Evolutionary conservation across 2,888 invertebrate species (phyloP).

Genomic region (Bombylius major): DNA sequence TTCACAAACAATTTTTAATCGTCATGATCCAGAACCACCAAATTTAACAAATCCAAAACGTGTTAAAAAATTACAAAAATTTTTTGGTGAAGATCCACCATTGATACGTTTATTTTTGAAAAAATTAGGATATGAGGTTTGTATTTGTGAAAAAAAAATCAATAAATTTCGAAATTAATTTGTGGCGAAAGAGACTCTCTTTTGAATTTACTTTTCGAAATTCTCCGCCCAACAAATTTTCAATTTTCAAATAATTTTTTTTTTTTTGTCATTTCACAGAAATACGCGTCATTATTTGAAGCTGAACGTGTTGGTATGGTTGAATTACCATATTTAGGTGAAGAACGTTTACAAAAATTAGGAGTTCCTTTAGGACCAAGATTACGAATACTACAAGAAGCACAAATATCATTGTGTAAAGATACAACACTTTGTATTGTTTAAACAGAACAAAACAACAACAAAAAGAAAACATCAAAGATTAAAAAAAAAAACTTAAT

Average conservation of each 20-base stretch:
- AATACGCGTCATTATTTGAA: conserved; percentile 73
- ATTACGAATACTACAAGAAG: conserved; percentile 77
- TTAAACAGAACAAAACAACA: conserved; percentile 20
- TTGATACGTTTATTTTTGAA: conserved; percentile 77
- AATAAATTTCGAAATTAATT: background rate
- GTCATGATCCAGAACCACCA: conserved; percentile 46
- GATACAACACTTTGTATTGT: conserved; percentile 50
- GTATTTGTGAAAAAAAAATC: conserved; percentile 10
- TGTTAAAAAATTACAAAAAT: conserved; percentile 80
- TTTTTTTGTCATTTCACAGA: conserved; percentile 43
- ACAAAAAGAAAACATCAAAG: background rate
- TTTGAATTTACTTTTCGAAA: too few relatives aligned
- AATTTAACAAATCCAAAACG: conserved; percentile 74
- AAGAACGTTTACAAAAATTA: conserved; percentile 73
- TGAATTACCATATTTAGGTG: conserved; percentile 80
- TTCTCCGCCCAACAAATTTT: background rate
- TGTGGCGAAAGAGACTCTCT: too few relatives aligned
- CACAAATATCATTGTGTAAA: conserved; percentile 51
- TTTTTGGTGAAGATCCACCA: conserved; percentile 89
- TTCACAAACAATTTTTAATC: conserved; percentile 21
- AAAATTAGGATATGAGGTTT: conserved; percentile 82
- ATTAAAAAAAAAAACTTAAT: too few relatives aligned
- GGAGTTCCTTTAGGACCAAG: conserved; percentile 85
- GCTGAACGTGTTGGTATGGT: conserved; percentile 80
- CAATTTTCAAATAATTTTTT: conserved; percentile 1